phyloP scores from a whole-genome alignment of 1,140 invertebrate genomes.

The Homalodisca vitripennis region DNA sequence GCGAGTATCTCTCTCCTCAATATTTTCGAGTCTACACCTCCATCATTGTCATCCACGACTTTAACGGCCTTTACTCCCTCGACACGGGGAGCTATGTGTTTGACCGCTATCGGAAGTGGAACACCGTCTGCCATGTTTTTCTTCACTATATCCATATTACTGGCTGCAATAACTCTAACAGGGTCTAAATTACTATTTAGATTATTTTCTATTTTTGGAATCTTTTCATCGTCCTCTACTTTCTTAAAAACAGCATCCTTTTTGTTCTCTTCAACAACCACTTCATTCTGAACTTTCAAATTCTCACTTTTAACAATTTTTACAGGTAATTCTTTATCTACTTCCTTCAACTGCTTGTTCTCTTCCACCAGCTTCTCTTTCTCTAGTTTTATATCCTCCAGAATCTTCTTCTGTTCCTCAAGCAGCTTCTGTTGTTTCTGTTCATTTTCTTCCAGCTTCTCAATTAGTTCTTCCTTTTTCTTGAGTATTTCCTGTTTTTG shows the following conservation, averaged over 20 bases:
- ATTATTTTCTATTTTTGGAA: not conserved
- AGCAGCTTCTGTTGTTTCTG: conserved; percentile 57
- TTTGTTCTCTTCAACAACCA: not conserved
- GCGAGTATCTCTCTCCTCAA: conserved; percentile 26
- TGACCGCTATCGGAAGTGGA: conserved; percentile 36
- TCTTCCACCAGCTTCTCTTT: conserved; percentile 52
- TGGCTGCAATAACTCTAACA: conserved; percentile 28
- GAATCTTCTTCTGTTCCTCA: conserved; percentile 57
- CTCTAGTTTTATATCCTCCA: conserved; percentile 48
- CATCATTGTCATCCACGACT: conserved; percentile 12
- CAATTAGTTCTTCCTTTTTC: conserved; percentile 52
- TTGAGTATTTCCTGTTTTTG: conserved; percentile 55
- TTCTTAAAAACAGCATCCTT: not conserved
- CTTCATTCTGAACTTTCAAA: not conserved
- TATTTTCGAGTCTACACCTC: conserved; percentile 1
- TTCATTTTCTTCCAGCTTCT: conserved; percentile 57
- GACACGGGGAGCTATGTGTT: not conserved
- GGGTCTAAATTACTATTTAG: conserved; percentile 45
- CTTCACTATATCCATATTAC: conserved; percentile 39
- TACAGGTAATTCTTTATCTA: conserved; percentile 40
- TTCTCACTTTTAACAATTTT: not conserved
- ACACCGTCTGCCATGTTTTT: conserved; percentile 36
- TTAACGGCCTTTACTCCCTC: not conserved
- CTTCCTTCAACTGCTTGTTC: conserved; percentile 48
- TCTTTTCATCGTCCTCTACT: not conserved